Evolutionary conservation across 2,113 vertebrate species (phyloP), one percentile per base, ranked within the genome.

Genomic region (Phaethon lepturus): DNA sequence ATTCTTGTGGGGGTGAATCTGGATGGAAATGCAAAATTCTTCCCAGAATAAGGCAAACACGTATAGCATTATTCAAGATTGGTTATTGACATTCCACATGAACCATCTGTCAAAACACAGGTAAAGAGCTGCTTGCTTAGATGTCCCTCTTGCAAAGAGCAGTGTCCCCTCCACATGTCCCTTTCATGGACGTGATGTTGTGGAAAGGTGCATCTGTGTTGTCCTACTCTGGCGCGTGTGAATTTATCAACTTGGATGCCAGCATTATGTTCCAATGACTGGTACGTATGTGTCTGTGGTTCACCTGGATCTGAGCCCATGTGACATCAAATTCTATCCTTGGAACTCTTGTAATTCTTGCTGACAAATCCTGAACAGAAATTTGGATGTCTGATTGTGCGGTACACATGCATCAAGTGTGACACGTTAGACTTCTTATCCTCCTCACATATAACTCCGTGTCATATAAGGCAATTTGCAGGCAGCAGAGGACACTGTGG

Each of bases 41-140:
- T 47, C 15, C 72, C 60, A 47, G 69, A 47, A 18, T 0, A 74
- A n/a, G 35, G 18, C 38, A 68, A 50, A 59, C 0, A 5, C 4
- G 0, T 49, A 31, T 33, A 62, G 42, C 26, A 1, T n/a, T 50
- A 3, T 38, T 63, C 38, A 24, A 22, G 31, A 29, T 0, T 44
- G 24, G 28, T 42, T 66, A 5, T 2, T 49, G 63, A 7, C 2
- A 7, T 86, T 77, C 75, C 44, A 52, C 23, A 17, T 44, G 66
- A 49, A 18, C 23, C 13, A 1, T 9, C 44, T 80, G 38, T 28
- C 33, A 7, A 14, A 67, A 25, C 28, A 50, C 7, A 29, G 23
- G 31, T 1, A 33, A 8, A 14, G 38, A 72, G 50, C 49, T 76
- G 53, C 72, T 68, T 49, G 18, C 9, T 26, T 4, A 9, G n/a